These are phyloP conservation scores for Phengaris arion DNA, from an alignment of 2,888 invertebrate genomes.

Conservation along the genomic window DNA sequence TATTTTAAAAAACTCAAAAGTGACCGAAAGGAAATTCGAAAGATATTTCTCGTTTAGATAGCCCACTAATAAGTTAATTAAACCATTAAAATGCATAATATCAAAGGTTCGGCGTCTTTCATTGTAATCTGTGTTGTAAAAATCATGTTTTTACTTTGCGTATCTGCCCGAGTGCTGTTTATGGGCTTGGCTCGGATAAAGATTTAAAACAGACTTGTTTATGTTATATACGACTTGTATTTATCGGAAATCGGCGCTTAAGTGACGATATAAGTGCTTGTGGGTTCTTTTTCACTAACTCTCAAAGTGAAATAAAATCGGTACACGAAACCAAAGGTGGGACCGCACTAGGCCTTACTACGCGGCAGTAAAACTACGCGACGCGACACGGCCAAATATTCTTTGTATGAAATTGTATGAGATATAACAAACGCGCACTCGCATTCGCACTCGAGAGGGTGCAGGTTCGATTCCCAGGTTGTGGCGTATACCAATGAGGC, in stretches of 20 bases:
- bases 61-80: background rate
- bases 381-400: too few species aligned
- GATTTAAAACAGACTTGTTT: background rate
- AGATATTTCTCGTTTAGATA: too few species aligned
- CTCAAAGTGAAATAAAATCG: background rate
- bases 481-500: too few species aligned
- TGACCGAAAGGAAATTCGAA: too few species aligned
- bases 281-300: background rate
- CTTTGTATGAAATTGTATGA: too few species aligned
- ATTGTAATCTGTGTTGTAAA: conserved; percentile 12
- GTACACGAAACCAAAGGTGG: too few species aligned
- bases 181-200: background rate
- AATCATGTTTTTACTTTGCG: conserved; percentile 8
- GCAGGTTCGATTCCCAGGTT: too few species aligned
- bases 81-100: conserved; percentile 5
- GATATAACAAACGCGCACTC: too few species aligned
- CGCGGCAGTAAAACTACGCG: too few species aligned
- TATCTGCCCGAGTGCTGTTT: background rate
- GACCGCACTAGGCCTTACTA: too few species aligned
- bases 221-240: background rate
- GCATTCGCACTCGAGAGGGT: too few species aligned
- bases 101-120: background rate
- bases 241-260: conserved; percentile 1
- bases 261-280: background rate
- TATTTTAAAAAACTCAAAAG: too few species aligned